Evolutionary conservation across 2,113 vertebrate genomes (phyloP), one percentile per base, ranked within the genome.

Genomic region (Gallinago media): DNA sequence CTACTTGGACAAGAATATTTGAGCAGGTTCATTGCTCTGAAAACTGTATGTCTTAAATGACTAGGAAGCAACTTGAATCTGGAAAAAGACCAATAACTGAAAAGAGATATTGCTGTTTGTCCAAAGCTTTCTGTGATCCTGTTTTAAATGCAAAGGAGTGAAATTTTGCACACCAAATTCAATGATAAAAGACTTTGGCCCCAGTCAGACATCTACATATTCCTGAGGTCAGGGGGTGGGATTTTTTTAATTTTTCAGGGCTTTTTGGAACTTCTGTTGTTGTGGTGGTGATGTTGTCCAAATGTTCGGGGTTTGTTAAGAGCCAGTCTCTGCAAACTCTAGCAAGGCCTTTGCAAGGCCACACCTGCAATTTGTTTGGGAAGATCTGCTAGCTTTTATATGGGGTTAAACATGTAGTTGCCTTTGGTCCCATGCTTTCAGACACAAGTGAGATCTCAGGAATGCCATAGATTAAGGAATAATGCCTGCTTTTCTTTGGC

Each of bases 91-190:
- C 19, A 47, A 12, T 47, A 47, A 22, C 47, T 47, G 47, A 47
- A 47, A 47, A 47, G 47, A 47, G 47, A 12, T 73, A 63, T 26
- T 66, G 49, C 52, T 59, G 5, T 71, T 72, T 94, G 40, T 77
- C 27, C 59, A 72, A 46, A 92, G 79, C 34, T 22, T 71, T 59
- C 83, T 68, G 56, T 78, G 67, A 90, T 86, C 67, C 88, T 81
- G 61, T 86, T 92, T 76, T 81, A 90, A 94, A 81, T 36, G 40
- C 63, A 75, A 85, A 82, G n/a, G 77, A 80, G 25, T 74, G 34
- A 91, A 92, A 84, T 94, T 88, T 27, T 74, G 47, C 42, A 44
- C 82, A 88, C 26, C 42, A 94, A 66, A 67, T 88, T 92, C 14
- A 47, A 0, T 47, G 23, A n/a, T 49, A 56, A 63, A 89, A 89